Evolutionary conservation across 2,797 vertebrate genomes (phyloP).

Genomic region (Sorex maritimensis): DNA sequence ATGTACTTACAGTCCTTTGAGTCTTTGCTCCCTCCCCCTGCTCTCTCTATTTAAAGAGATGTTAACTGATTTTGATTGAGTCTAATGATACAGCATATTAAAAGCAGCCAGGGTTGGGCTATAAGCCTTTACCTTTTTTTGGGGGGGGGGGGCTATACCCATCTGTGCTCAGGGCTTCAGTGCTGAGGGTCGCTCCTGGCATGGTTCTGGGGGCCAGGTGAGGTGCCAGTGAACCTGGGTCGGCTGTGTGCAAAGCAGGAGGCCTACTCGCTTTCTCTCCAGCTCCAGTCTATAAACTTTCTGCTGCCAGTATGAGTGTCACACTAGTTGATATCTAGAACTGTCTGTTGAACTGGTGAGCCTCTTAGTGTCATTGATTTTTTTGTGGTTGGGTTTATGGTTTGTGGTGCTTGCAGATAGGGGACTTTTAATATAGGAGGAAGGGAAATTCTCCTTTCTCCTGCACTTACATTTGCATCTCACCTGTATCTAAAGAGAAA

Average conservation of each 20-base stretch:
- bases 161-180: too few relatives aligned
- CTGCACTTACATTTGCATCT: slow-evolving; percentile 50
- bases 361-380: slow-evolving; percentile 64
- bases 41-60: slow-evolving; percentile 36
- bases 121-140: too few relatives aligned
- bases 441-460: slow-evolving; percentile 68
- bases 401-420: slow-evolving; percentile 51
- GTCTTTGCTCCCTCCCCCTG: too few relatives aligned
- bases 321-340: not conserved
- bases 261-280: too few relatives aligned
- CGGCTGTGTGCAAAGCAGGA: too few relatives aligned
- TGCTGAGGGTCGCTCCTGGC: too few relatives aligned
- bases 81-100: slow-evolving; percentile 1
- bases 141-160: too few relatives aligned
- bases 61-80: slow-evolving; percentile 21
- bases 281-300: not conserved
- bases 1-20: too few relatives aligned
- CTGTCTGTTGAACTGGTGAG: slow-evolving; percentile 56
- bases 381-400: slow-evolving; percentile 57
- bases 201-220: too few relatives aligned
- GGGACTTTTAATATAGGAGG: slow-evolving; percentile 42
- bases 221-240: too few relatives aligned
- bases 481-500: slow-evolving; percentile 55
- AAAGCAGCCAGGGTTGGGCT: not conserved
- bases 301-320: not conserved